Evolutionary conservation across 2,888 invertebrate species (phyloP).

Genomic region (Hylaea fasciaria): DNA sequence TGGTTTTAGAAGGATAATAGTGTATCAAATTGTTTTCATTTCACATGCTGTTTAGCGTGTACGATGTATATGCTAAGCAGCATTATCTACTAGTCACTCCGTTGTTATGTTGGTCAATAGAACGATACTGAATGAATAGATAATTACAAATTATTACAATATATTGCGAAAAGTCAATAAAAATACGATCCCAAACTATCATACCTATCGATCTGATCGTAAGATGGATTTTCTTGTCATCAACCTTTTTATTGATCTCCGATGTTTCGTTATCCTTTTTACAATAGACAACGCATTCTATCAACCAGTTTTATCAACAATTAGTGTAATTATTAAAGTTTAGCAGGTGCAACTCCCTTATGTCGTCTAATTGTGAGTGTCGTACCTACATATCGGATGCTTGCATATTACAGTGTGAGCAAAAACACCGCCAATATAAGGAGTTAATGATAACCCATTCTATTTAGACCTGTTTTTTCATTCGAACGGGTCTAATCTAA

Average conservation of each 20-base stretch:
- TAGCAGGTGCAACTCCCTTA: conserved; percentile 78
- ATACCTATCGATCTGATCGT: too few species aligned
- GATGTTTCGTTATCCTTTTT: conserved; percentile 4
- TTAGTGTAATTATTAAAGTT: conserved; percentile 69
- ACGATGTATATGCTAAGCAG: too few species aligned
- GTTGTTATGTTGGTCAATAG: too few species aligned
- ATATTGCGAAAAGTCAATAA: too few species aligned
- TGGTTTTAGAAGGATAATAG: background rate
- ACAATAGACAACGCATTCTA: conserved; percentile 39
- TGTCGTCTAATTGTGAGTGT: conserved; percentile 68
- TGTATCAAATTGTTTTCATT: background rate
- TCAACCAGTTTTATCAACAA: conserved; percentile 62
- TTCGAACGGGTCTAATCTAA: conserved; percentile 46
- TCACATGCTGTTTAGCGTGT: too few species aligned
- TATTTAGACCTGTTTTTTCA: conserved; percentile 41
- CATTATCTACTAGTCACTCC: too few species aligned
- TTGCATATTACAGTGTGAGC: conserved; percentile 63
- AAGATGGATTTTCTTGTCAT: too few species aligned
- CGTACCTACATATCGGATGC: conserved; percentile 60
- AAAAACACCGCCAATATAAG: conserved; percentile 67
- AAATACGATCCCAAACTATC: too few species aligned
- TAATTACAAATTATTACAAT: too few species aligned
- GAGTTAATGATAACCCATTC: conserved; percentile 63
- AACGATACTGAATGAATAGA: too few species aligned
- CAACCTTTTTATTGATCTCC: background rate